A percentile compares a stretch with the other conserved stretches of the same genome.
Conservation (phyloP, 2,888 invertebrate species). For the Invenusta paracnida region DNA sequence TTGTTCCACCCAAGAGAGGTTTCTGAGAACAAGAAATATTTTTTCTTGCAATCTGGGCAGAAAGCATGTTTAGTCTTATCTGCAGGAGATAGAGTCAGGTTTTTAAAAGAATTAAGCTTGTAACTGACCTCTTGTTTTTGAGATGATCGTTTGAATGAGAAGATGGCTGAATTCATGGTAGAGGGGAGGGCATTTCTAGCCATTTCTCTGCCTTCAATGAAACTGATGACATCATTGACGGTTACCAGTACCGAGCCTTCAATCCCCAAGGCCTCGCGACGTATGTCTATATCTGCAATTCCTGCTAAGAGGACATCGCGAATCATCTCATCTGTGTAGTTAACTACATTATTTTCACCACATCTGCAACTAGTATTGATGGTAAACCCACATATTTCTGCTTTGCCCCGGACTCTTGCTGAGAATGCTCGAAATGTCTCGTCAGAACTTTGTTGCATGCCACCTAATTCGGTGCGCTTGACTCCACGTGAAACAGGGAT, state of each 20-base stretch:
- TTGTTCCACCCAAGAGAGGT: neutral
- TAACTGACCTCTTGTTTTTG: too few relatives aligned
- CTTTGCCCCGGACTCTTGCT: neutral
- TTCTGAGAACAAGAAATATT: neutral
- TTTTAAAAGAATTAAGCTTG: too few relatives aligned
- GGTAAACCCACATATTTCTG: neutral
- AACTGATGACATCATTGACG: constrained; percentile 1
- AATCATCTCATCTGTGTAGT: constrained; percentile 20
- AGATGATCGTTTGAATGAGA: neutral
- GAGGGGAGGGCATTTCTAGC: constrained; percentile 33
- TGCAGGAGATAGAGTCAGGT: neutral
- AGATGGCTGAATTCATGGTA: neutral
- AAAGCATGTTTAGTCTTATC: neutral
- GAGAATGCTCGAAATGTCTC: neutral
- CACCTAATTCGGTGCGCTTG: neutral
- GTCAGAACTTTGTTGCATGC: neutral
- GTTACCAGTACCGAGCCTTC: neutral
- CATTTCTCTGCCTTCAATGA: constrained; percentile 33
- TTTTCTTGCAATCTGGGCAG: neutral
- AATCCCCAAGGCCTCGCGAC: neutral
- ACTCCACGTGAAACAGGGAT: neutral
- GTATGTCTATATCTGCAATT: constrained; percentile 22
- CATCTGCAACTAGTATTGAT: neutral
- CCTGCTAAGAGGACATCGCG: constrained; percentile 30
- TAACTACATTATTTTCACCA: too few relatives aligned